A percentile compares a stretch with the other conserved stretches of the same genome.
Conservation (phyloP, 2,888 invertebrate genomes). For the Zele albiditarsus region DNA sequence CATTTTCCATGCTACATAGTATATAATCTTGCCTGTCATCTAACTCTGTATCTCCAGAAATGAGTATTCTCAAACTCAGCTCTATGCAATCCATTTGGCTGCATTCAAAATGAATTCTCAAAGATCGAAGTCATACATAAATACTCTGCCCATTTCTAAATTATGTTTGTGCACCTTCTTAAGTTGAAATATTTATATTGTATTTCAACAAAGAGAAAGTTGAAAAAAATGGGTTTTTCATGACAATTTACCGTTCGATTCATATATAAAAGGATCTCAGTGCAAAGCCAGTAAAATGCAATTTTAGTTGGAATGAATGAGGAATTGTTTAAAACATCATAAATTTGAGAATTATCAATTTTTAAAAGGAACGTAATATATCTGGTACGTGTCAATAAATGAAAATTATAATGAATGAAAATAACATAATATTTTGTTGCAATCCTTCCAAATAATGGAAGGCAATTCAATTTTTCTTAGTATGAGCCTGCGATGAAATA, state of each 20-base stretch:
- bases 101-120: neutral
- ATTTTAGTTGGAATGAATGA: too few relatives aligned
- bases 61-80: neutral
- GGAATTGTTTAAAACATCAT: too few relatives aligned
- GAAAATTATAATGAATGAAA: too few relatives aligned
- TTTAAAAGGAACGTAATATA: too few relatives aligned
- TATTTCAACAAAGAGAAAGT: neutral
- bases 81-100: neutral
- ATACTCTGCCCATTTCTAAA: neutral
- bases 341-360: too few relatives aligned
- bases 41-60: neutral
- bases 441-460: too few relatives aligned
- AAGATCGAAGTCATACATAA: neutral
- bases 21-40: neutral
- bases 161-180: neutral
- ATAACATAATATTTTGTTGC: too few relatives aligned
- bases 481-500: too few relatives aligned
- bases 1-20: neutral
- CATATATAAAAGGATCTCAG: neutral
- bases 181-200: neutral
- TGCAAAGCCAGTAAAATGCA: too few relatives aligned
- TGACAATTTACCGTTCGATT: neutral
- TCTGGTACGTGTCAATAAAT: too few relatives aligned
- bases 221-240: neutral
- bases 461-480: too few relatives aligned